Base-by-base conservation (phyloP, 2,113 vertebrate genomes). In the Syngnathus floridae region DNA sequence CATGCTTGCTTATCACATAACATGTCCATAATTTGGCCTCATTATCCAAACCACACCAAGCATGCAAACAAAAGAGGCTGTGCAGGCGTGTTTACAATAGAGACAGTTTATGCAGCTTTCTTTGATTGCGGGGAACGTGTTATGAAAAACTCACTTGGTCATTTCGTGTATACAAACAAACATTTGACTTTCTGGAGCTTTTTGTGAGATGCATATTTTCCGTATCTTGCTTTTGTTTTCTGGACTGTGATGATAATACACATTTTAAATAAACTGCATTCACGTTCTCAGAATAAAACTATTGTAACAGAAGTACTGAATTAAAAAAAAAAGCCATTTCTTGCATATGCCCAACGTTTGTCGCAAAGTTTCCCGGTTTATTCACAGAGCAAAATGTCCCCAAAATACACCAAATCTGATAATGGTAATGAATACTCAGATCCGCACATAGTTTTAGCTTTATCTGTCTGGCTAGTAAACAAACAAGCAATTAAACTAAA, bases 1-100 rank as follows among this genome's bases (percentile, higher is more conserved):
- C 57, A 43, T 43, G 37, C 38, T 41, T 35, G 26, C 12, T 22
- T n/a, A 38, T 61, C 59, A 43, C 17, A 61, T 41, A 41, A 61
- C 38, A 40, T 41, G 57, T 3, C n/a, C 37, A 3, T 7, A 41
- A 61, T 41, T 61, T 41, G 7, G 19, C 4, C 19, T 61, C 40
- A 43, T 61, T 43, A 61, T 61, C 59, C 59, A 43, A 61, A 61
- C 40, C 38, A 26, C 40, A 43, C n/a, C 3, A 22, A 22, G 59
- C 14, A 26, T 26, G 38, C 21, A 54, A 54, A 26, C 16, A 40
- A n/a, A 40, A 59, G 16, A 58, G 26, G 37, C 26, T 7, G 16
- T 55, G 4, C 12, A 7, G 17, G 35, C 17, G 10, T 59, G 36
- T 60, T 60, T 60, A 22, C 37, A 60, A 10, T 26, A 26, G 21